These are phyloP conservation scores for Myxocyprinus asiaticus DNA, from an alignment of 2,113 vertebrate species.

Conservation along the genomic window DNA sequence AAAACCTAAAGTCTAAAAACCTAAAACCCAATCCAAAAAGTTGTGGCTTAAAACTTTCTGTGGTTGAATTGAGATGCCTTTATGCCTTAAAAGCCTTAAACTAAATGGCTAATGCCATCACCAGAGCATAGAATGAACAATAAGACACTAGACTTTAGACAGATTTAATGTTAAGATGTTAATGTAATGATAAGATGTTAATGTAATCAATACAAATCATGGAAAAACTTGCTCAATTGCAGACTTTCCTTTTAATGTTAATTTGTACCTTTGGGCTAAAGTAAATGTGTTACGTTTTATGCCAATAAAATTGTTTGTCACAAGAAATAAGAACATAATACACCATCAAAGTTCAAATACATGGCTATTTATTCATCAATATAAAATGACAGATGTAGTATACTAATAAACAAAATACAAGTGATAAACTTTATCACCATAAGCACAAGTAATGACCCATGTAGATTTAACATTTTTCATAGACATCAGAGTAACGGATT, in stretches of 20 bases:
- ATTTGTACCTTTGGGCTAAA: background rate
- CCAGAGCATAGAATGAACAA: no score
- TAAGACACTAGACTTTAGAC: no score
- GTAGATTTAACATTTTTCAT: background rate
- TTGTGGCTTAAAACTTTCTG: no score
- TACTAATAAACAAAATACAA: background rate
- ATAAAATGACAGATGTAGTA: no score
- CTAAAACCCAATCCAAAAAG: no score
- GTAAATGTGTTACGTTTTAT: background rate
- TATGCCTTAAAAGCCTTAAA: no score
- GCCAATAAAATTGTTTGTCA: background rate
- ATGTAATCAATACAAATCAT: no score
- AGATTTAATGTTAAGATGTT: no score
- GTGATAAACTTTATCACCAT: background rate
- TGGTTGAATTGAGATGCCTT: no score
- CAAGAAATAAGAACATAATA: background rate
- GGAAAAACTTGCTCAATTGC: background rate
- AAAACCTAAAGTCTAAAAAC: background rate
- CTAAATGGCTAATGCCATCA: background rate
- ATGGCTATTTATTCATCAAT: background rate
- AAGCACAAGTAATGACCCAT: conserved; percentile 19
- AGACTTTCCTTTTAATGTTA: background rate
- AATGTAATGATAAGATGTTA: no score
- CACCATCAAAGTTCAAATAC: background rate
- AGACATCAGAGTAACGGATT: background rate